These are phyloP conservation scores for Drosophila cognata DNA, from an alignment of 2,888 invertebrate species.

Conservation along the genomic window DNA sequence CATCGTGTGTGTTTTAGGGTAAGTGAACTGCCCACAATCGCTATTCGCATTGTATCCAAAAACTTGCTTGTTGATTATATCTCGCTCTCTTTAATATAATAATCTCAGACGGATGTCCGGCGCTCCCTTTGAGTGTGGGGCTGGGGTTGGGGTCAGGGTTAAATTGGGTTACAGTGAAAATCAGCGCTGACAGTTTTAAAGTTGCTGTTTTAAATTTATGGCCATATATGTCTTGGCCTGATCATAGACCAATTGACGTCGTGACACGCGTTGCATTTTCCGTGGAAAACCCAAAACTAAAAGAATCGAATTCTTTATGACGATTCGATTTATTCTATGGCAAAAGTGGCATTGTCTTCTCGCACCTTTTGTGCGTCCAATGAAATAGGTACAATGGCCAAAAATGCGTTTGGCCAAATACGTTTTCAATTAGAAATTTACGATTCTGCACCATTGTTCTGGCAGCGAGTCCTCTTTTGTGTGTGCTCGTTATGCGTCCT, in stretches of 20 bases:
- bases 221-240: conserved; percentile 5
- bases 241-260: conserved; percentile 13
- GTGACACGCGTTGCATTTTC: conserved; percentile 66
- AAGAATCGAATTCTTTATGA: conserved; percentile 22
- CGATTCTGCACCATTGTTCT: conserved; percentile 57
- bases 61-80: conserved; percentile 42
- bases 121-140: conserved; percentile 28
- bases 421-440: conserved; percentile 78
- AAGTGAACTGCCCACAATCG: conserved; percentile 1
- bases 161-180: neutral
- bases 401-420: conserved; percentile 52
- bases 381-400: conserved; percentile 40
- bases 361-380: conserved; percentile 25
- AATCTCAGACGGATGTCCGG: conserved; percentile 60
- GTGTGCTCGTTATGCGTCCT: conserved; percentile 18
- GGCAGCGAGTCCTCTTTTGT: conserved; percentile 36
- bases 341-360: conserved; percentile 25
- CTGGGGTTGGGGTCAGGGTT: neutral
- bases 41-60: conserved; percentile 40
- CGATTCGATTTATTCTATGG: conserved; percentile 27
- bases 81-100: neutral
- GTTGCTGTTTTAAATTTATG: conserved; percentile 41
- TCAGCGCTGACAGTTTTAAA: conserved; percentile 38
- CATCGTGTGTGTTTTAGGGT: conserved; percentile 1
- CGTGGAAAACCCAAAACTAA: conserved; percentile 36